phyloP scores from a whole-genome alignment of 2,113 vertebrate genomes.

The Orcinus orca region DNA sequence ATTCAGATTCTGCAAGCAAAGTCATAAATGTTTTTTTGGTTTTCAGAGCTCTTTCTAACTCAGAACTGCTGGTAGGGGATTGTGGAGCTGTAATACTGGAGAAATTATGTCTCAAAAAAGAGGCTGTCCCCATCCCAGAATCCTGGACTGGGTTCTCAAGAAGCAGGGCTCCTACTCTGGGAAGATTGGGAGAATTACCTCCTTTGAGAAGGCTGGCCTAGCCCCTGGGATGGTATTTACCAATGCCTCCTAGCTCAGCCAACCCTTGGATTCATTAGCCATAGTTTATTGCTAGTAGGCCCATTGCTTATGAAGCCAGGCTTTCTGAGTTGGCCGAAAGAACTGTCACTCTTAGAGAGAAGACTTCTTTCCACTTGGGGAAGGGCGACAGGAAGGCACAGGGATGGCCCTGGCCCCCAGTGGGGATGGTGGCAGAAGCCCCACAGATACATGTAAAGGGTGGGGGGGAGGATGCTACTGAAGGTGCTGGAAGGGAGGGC shows the following conservation, averaged over 20 bases:
- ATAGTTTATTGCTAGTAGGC: neutral
- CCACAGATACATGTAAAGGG: neutral
- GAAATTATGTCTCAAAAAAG: neutral
- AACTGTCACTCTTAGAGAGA: neutral
- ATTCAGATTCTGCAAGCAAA: neutral
- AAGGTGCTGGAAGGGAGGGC: neutral
- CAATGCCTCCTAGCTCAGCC: neutral
- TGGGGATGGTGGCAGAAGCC: neutral
- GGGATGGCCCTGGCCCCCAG: neutral
- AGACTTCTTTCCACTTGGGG: neutral
- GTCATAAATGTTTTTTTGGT: neutral
- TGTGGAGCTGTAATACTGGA: neutral
- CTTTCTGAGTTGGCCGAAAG: neutral
- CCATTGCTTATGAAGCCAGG: neutral
- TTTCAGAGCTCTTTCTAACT: neutral
- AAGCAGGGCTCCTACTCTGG: neutral
- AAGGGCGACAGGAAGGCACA: neutral
- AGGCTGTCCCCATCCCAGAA: neutral
- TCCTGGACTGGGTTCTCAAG: neutral
- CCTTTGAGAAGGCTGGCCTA: neutral
- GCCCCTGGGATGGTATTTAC: neutral
- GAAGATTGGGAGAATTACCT: neutral
- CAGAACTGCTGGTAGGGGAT: neutral
- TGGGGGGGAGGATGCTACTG: no score
- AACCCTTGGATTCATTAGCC: neutral